phyloP scores from a whole-genome alignment of 2,797 vertebrate species.

The Gymnothorax javanicus region DNA sequence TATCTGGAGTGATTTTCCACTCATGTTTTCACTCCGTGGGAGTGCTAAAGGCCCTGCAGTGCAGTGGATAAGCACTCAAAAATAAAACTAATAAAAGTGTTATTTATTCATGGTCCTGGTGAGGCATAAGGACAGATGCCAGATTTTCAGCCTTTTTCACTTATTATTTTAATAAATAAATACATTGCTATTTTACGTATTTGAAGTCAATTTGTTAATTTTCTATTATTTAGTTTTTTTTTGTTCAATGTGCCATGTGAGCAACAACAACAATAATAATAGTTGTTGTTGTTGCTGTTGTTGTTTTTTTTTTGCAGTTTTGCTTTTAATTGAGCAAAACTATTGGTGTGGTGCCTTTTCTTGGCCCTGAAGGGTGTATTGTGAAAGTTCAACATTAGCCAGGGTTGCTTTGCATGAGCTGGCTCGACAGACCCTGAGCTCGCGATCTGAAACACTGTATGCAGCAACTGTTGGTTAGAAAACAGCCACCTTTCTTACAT shows the following conservation, averaged over 20 bases:
- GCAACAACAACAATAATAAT: too few species aligned
- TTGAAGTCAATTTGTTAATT: not conserved
- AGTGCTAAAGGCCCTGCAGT: slow-evolving; percentile 74
- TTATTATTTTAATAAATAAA: not conserved
- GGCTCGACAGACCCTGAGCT: too few species aligned
- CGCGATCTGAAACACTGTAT: too few species aligned
- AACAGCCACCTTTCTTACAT: too few species aligned
- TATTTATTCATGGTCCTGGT: not conserved
- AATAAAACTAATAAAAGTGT: slow-evolving; percentile 53
- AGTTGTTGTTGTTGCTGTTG: not conserved
- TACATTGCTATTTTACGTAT: not conserved
- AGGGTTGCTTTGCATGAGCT: too few species aligned
- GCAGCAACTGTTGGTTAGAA: too few species aligned
- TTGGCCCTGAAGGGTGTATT: not conserved
- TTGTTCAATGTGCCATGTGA: too few species aligned
- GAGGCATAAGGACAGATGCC: too few species aligned
- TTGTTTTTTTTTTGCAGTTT: not conserved
- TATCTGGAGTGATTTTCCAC: slow-evolving; percentile 63
- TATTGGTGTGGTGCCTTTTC: not conserved
- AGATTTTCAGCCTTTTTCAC: too few species aligned
- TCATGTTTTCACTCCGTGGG: slow-evolving; percentile 63
- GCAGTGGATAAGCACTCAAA: slow-evolving; percentile 42
- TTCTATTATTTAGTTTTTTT: too few species aligned
- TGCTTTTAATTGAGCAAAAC: not conserved
- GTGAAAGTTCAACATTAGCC: too few species aligned